Evolutionary conservation across 2,113 vertebrate genomes (phyloP), one percentile per base, ranked within the genome.

Genomic region (Sander lucioperca): DNA sequence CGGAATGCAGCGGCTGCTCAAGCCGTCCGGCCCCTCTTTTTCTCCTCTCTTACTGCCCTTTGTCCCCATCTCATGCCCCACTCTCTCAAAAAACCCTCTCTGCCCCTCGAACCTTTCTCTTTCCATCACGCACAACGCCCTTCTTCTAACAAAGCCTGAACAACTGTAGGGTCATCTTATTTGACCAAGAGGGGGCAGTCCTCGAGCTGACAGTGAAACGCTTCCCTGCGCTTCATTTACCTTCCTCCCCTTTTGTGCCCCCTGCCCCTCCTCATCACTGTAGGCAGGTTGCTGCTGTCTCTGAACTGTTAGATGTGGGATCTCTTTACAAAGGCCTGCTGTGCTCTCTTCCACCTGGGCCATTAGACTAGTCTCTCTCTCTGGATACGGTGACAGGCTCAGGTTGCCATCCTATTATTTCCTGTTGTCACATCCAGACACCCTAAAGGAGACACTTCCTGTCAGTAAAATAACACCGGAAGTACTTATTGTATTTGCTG

Each of bases 1-100:
- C 74, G 93, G 95, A 95, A 95, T 96, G 94, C 85, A 85, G 90
- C 79, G 89, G 91, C 93, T 85, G 93, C 90, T 86, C 50, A n/a
- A 86, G 77, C 72, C 39, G 66, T 75, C 84, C 87, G 85, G 30
- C 89, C 87, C 86, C 82, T 87, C 85, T 82, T 68, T 76, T 84
- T 84, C 89, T 87, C 80, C 57, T 82, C 72, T 92, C 84, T 78
- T 61, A 39, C 81, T 92, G 79, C 85, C 84, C 92, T 91, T 89
- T 91, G 90, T 91, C 91, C 89, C 89, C 84, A 80, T 74, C 86
- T 80, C 61, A 85, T 77, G 83, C 74, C 77, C 86, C 67, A 2
- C 67, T 50, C 80, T 71, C 78, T 71, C 68, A 18, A 33, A 74
- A 74, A n/a, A 1, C 27, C 57, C 71, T 66, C 45, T 79, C 57